phyloP scores from a whole-genome alignment of 2,113 vertebrate genomes.

The Amazona guildingii region DNA sequence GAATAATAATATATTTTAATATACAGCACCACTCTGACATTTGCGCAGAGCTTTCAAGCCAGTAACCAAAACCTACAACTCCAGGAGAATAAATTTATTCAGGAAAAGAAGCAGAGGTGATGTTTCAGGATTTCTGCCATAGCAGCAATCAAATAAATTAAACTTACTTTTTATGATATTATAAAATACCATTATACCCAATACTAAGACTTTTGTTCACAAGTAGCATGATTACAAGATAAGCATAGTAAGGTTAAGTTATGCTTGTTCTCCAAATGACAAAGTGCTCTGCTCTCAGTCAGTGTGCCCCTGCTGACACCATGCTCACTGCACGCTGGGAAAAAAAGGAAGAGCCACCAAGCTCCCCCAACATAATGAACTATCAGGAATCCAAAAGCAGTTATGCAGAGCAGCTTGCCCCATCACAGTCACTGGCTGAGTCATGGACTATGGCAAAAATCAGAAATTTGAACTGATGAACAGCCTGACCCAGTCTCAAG shows the following conservation, averaged over 20 bases:
- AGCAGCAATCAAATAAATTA: neutral
- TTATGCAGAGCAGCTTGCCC: neutral
- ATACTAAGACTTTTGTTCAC: neutral
- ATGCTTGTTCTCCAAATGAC: neutral
- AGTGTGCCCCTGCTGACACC: too few relatives aligned
- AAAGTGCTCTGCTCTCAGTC: neutral
- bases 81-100: neutral
- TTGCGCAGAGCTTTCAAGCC: neutral
- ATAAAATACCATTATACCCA: neutral
- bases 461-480: neutral
- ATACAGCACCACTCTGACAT: neutral
- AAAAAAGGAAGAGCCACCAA: neutral
- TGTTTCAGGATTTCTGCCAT: neutral
- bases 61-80: neutral
- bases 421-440: rapidly evolving
- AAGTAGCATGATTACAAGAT: neutral
- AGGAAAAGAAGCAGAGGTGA: neutral
- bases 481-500: too few relatives aligned
- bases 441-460: rapidly evolving
- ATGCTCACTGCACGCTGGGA: rapidly evolving
- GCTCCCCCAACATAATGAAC: rapidly evolving
- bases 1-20: slow-evolving; percentile 1
- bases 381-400: rapidly evolving
- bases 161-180: neutral
- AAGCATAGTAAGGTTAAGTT: neutral